phyloP scores from a whole-genome alignment of 1,140 invertebrate genomes.

The Gonioctena quinquepunctata region DNA sequence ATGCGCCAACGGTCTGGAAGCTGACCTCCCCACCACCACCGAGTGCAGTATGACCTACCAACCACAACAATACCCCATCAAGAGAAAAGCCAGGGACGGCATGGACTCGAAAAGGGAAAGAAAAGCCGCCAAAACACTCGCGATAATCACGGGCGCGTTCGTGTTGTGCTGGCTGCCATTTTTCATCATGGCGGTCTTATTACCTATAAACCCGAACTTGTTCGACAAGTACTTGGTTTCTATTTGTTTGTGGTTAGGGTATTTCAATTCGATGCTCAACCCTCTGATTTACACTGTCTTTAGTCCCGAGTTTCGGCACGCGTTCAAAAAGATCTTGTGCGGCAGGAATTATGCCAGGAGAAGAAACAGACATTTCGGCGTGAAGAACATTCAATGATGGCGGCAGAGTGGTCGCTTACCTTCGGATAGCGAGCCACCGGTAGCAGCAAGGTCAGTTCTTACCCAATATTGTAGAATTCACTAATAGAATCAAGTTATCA shows the following conservation, averaged over 20 bases:
- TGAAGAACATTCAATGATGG: slow-evolving; percentile 53
- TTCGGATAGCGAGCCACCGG: slow-evolving; percentile 45
- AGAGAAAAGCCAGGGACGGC: slow-evolving; percentile 67
- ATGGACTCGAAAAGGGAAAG: slow-evolving; percentile 82
- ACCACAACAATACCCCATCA: slow-evolving; percentile 55
- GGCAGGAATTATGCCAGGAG: slow-evolving; percentile 62
- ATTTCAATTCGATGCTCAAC: slow-evolving; percentile 88
- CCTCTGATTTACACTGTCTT: slow-evolving; percentile 89
- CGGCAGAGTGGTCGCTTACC: slow-evolving; percentile 53
- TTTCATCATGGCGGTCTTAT: slow-evolving; percentile 84
- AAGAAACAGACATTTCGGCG: slow-evolving; percentile 51
- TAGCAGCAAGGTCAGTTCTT: slow-evolving; percentile 44
- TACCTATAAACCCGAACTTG: slow-evolving; percentile 69
- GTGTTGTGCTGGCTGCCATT: slow-evolving; percentile 89
- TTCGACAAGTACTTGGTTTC: slow-evolving; percentile 63
- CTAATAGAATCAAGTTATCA: no score
- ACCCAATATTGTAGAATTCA: no score
- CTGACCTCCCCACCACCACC: slow-evolving; percentile 66
- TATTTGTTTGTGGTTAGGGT: slow-evolving; percentile 80
- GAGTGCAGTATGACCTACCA: slow-evolving; percentile 50
- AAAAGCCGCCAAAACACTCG: slow-evolving; percentile 89
- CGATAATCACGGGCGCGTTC: slow-evolving; percentile 86
- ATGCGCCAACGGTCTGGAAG: slow-evolving; percentile 69
- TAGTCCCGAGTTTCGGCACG: slow-evolving; percentile 85
- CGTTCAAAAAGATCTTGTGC: slow-evolving; percentile 82